Evolutionary conservation across 2,888 invertebrate genomes (phyloP), one percentile per base, ranked within the genome.

Genomic region (Microctonus hyperodae): DNA sequence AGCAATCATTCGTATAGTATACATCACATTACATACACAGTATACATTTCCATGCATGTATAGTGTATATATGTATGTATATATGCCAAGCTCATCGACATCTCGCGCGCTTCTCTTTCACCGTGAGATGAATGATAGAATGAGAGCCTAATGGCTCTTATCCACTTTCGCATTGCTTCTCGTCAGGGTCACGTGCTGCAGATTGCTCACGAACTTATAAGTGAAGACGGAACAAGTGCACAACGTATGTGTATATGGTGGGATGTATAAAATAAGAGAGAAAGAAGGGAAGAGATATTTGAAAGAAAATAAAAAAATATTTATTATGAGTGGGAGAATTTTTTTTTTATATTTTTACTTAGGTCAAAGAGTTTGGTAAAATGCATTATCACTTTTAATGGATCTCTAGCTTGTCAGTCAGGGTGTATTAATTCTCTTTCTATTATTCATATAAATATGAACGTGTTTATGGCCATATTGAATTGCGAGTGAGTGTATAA

Each of bases 101-200:
- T 53, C 70, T 57, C 37, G 56, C 44, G 40, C 53, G 65, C 51
- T 20, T n/a, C 22, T 37, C 37, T 53, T 37, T 53, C 25, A 62
- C n/a, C 56, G 65, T 35, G 55, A 65, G 64, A 70, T 70, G 65
- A 56, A 65, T 61, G 70, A 70, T 63, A 70, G 58, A 64, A 58
- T 57, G 44, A 44, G 57, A 61, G 56, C 59, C 65, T 68, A 68
- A 68, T 70, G 63, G 70, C 60, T 62, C 63, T 69, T 69, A 67
- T 69, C 67, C 67, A 62, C 61, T 61, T 44, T 61, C 67, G 51
- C 58, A 57, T 48, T 56, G 57, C 58, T 16, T 44, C 64, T 51
- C 64, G 65, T 67, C 65, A 64, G 69, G 63, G 66, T 69, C 69
- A 69, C 69, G 67, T 65, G 69, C 62, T 67, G 65, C 55, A 65